These are phyloP conservation scores for Drosophila setosimentum DNA, from an alignment of 2,888 invertebrate species.

Conservation along the genomic window DNA sequence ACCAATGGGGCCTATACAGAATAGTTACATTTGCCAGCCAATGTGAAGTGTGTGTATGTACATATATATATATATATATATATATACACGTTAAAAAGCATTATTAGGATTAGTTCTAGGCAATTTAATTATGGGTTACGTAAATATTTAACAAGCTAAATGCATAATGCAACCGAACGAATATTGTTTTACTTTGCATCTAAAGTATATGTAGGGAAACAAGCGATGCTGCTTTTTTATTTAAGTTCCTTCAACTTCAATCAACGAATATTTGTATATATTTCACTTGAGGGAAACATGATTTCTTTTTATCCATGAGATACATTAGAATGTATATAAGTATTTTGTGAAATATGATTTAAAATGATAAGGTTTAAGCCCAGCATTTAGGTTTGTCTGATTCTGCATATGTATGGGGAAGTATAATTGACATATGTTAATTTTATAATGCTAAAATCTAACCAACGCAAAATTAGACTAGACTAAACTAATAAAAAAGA, in stretches of 20 bases:
- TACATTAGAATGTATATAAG: not conserved
- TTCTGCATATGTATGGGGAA: not conserved
- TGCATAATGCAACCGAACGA: slow-evolving; percentile 6
- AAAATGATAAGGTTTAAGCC: not conserved
- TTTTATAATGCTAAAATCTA: not conserved
- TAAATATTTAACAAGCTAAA: slow-evolving; percentile 6
- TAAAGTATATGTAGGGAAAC: not conserved
- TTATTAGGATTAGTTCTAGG: slow-evolving; percentile 52
- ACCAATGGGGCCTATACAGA: slow-evolving; percentile 84
- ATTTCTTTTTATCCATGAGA: not conserved
- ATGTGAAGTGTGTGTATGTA: not conserved
- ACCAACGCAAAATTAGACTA: too few relatives aligned
- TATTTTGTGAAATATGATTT: not conserved
- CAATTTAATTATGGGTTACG: slow-evolving; percentile 2
- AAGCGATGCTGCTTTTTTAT: not conserved
- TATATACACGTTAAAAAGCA: slow-evolving; percentile 24
- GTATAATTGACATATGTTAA: not conserved
- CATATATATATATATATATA: slow-evolving; percentile 3
- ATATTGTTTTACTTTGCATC: not conserved
- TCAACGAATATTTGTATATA: not conserved
- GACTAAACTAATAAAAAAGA: not conserved
- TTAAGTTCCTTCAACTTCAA: not conserved
- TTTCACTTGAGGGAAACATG: not conserved
- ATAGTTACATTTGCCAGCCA: slow-evolving; percentile 30
- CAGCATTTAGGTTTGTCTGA: not conserved